These are phyloP conservation scores for Cordylochernes scorpioides DNA, from an alignment of 2,888 invertebrate genomes.

Conservation along the genomic window DNA sequence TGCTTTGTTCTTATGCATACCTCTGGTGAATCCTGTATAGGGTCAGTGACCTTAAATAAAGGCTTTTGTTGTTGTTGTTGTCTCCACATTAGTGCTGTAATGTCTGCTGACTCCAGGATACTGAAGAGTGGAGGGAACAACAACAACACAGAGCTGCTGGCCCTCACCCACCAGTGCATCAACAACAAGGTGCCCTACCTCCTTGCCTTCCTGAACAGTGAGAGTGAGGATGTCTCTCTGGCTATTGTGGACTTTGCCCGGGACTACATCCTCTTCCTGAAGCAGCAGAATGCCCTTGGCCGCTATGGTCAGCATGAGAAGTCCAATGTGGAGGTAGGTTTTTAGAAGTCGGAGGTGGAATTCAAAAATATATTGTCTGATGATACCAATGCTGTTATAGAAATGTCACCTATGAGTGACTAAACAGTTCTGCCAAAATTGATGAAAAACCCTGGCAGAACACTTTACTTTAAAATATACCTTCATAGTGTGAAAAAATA, in stretches of 20 bases:
- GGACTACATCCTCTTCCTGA: constrained; percentile 23
- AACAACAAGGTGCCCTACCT: constrained; percentile 25
- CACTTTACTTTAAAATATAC: too few relatives aligned
- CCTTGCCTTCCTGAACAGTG: constrained; percentile 25
- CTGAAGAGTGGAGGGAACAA: constrained; percentile 18
- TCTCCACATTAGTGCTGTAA: too few relatives aligned
- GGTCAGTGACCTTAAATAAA: too few relatives aligned
- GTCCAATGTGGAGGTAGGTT: constrained; percentile 14
- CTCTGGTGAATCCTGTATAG: too few relatives aligned
- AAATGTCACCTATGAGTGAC: constrained; percentile 5
- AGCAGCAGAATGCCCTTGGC: constrained; percentile 7
- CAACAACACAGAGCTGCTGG: too few relatives aligned
- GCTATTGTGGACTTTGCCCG: constrained; percentile 26
- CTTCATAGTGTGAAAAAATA: too few relatives aligned
- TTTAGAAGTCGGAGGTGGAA: neutral
- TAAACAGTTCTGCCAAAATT: too few relatives aligned
- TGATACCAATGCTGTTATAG: neutral
- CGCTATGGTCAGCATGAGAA: constrained; percentile 6
- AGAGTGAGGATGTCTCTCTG: constrained; percentile 28
- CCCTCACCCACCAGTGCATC: too few relatives aligned
- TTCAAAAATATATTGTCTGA: neutral
- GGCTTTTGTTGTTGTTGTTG: too few relatives aligned
- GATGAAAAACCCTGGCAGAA: too few relatives aligned
- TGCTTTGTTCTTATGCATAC: too few relatives aligned
- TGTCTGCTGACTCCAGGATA: constrained; percentile 15